Conservation (phyloP, 2,888 invertebrate species). For the Koerneria pararmatus region DNA sequence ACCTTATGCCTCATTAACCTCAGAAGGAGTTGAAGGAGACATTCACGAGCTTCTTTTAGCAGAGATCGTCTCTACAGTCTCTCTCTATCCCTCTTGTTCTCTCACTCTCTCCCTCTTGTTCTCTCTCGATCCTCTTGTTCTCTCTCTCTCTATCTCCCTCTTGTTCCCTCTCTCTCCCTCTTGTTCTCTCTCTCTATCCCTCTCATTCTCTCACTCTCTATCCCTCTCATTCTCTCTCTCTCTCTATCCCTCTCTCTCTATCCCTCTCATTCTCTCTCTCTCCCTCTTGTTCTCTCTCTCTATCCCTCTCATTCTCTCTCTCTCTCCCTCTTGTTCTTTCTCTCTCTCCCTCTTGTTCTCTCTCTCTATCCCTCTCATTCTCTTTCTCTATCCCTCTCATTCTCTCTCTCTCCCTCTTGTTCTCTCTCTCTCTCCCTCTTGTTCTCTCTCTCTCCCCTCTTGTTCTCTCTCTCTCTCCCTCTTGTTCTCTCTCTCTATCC, state of each 20-base stretch:
- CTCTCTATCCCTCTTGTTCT: not conserved
- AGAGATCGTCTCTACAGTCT: not conserved
- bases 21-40: too few species aligned
- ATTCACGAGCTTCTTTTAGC: too few species aligned
- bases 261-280: too few species aligned
- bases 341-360: not conserved
- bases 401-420: not conserved
- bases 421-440: conserved; percentile 1
- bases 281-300: too few species aligned
- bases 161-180: conserved; percentile 14
- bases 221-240: not conserved
- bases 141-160: too few species aligned
- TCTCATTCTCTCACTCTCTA: conserved; percentile 11
- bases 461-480: conserved; percentile 20
- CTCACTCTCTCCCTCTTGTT: conserved; percentile 8
- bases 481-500: conserved; percentile 8
- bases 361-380: too few species aligned
- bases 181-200: conserved; percentile 20
- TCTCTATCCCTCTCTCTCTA: too few species aligned
- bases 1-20: too few species aligned
- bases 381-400: not conserved
- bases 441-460: too few species aligned
- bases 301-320: too few species aligned
- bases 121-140: conserved; percentile 18
- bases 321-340: not conserved